Base-by-base conservation (phyloP, 2,888 invertebrate species). In the Ischnus inquisitorius region DNA sequence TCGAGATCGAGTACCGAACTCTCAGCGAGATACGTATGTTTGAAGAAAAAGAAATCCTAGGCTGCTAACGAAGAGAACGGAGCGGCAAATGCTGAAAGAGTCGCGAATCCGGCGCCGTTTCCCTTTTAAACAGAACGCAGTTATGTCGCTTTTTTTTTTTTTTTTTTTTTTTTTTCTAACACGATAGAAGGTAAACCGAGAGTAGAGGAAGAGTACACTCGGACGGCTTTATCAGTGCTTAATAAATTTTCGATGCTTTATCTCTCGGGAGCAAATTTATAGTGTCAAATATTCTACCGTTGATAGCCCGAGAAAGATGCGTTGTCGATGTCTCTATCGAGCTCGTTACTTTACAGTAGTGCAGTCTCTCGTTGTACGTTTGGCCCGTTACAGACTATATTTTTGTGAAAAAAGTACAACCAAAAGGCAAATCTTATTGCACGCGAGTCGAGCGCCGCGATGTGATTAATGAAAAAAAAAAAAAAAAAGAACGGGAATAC, bases 251-350 rank as follows among this genome's bases (percentile, higher is more conserved):
- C 8, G 67, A 69, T 72, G 46, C 82, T 79, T 86, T 83, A 86
- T 87, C 86, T 82, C 39, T 74, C 71, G 28, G 12, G 78, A 51
- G 78, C 78, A 72, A 89, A 90, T 91, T 91, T 89, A 89, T 78
- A 84, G 76, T 83, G 72, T 87, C 84, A 88, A 87, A 90, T 87
- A 90, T 87, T 77, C 67, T 81, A 60, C 75, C 84, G 87, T 89
- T 90, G 88, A 86, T 86, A 83, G 46, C 85, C 85, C 85, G 84
- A 34, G 39, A 28, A 43, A 64, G 25, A 64, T 54, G 67, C 48
- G 57, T 67, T 74, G 41, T 74, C 64, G n/a, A 72, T 78, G 39
- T 67, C 39, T 72, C 77, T 39, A 41, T 60, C 28, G 2, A 62
- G 14, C 48, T 16, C 65, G 57, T 12, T 34, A 12, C 34, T 54